Percentiles rank a stretch among this genome's conserved stretches.
Conservation (phyloP, 1,140 invertebrate genomes). For the Coelopa frigida region DNA sequence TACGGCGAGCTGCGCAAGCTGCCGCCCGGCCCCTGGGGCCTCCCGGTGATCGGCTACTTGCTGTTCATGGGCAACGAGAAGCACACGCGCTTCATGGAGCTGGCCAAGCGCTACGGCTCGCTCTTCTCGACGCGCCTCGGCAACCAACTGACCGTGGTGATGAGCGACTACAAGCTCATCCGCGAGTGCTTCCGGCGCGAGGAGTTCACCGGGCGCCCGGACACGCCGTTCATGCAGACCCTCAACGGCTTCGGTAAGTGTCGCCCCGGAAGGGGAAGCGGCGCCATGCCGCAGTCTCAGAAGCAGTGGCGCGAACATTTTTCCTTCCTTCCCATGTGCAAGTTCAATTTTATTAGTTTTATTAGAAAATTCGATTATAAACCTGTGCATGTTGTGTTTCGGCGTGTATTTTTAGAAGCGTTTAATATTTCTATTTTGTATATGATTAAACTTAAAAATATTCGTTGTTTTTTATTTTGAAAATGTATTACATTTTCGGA, state of each 20-base stretch:
- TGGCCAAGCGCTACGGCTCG: slow-evolving; percentile 69
- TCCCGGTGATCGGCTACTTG: slow-evolving; percentile 75
- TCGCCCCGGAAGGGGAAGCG: too few species aligned
- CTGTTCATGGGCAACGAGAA: slow-evolving; percentile 68
- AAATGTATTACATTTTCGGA: too few species aligned
- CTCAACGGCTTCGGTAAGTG: slow-evolving; percentile 78
- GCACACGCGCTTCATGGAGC: slow-evolving; percentile 67
- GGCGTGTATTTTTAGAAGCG: too few species aligned
- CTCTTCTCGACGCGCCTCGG: slow-evolving; percentile 77
- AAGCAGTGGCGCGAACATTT: too few species aligned
- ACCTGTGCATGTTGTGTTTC: too few species aligned
- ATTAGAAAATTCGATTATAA: too few species aligned
- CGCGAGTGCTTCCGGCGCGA: slow-evolving; percentile 74
- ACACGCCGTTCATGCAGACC: slow-evolving; percentile 75
- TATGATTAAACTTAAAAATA: too few species aligned
- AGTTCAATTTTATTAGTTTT: too few species aligned
- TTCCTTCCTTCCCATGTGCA: too few species aligned
- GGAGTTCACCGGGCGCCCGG: slow-evolving; percentile 78
- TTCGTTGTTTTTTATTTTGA: too few species aligned
- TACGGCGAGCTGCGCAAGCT: slow-evolving; percentile 51
- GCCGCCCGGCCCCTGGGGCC: slow-evolving; percentile 78
- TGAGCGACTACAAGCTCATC: slow-evolving; percentile 78
- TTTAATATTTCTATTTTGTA: too few species aligned
- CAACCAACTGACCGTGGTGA: slow-evolving; percentile 70
- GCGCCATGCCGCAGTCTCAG: too few species aligned